These are phyloP conservation scores for Sinotaia quadrata DNA, from an alignment of 2,888 invertebrate genomes.

Conservation along the genomic window DNA sequence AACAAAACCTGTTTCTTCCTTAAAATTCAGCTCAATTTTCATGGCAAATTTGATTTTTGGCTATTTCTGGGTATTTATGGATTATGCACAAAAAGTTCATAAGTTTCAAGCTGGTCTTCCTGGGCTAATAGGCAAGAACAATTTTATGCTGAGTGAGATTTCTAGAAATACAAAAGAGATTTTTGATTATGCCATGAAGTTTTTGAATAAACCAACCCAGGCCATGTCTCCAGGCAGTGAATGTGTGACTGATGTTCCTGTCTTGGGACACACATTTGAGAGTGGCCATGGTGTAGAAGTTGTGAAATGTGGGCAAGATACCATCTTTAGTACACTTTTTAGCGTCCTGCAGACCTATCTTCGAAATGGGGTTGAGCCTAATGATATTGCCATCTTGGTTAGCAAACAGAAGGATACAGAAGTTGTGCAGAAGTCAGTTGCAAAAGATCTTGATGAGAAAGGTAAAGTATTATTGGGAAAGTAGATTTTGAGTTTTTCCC, in stretches of 20 bases:
- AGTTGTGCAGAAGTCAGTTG: conserved; percentile 16
- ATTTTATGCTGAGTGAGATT: conserved; percentile 62
- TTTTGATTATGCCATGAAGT: conserved; percentile 57
- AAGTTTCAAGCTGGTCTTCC: conserved; percentile 61
- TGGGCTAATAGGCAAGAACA: conserved; percentile 57
- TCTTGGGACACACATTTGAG: conserved; percentile 52
- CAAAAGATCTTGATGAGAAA: conserved; percentile 1
- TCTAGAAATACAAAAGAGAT: conserved; percentile 60
- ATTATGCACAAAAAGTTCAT: conserved; percentile 63
- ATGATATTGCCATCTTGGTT: conserved; percentile 57
- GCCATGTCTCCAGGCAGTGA: conserved; percentile 3
- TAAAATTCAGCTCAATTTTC: too few species aligned
- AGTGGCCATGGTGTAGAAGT: conserved; percentile 55
- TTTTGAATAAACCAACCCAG: conserved; percentile 44
- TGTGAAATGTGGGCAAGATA: conserved; percentile 48
- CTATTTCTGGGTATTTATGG: conserved; percentile 64
- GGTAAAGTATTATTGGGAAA: background rate
- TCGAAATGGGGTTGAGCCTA: conserved; percentile 44
- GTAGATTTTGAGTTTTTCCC: too few species aligned
- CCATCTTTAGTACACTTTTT: conserved; percentile 46
- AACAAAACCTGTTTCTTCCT: background rate
- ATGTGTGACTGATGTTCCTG: conserved; percentile 34
- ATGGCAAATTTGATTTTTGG: conserved; percentile 37
- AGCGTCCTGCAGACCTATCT: conserved; percentile 45
- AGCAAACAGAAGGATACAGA: conserved; percentile 42